phyloP scores from a whole-genome alignment of 2,113 vertebrate species.

The Ifrita kowaldi region DNA sequence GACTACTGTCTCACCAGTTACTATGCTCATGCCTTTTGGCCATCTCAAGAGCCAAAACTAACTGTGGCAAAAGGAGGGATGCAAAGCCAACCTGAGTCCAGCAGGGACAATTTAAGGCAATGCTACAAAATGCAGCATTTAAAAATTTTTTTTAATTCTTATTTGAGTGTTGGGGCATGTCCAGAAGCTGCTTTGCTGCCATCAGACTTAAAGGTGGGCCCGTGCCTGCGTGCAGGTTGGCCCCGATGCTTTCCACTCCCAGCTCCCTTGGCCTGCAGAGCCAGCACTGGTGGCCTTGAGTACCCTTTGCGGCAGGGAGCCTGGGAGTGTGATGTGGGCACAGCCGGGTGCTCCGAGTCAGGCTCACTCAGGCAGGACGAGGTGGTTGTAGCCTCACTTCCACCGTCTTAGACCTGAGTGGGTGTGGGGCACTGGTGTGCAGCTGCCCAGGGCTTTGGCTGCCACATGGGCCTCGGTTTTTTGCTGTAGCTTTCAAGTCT shows the following conservation, averaged over 20 bases:
- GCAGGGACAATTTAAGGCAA: background rate
- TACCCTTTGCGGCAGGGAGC: background rate
- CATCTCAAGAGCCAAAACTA: background rate
- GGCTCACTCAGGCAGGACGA: background rate
- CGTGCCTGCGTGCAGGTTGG: background rate
- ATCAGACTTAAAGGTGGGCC: background rate
- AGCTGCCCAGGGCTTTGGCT: background rate
- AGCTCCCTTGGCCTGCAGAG: background rate
- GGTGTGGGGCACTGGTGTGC: background rate
- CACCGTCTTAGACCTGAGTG: accelerated
- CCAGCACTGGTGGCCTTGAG: background rate
- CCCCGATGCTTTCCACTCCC: accelerated
- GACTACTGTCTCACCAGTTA: background rate
- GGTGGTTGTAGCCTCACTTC: background rate
- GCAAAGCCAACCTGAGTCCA: background rate
- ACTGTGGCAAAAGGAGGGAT: background rate
- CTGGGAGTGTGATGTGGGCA: no score
- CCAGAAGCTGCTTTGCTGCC: background rate
- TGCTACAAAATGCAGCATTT: background rate
- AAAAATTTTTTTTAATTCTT: background rate
- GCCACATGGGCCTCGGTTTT: accelerated
- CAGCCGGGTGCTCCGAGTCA: accelerated
- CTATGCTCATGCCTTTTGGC: background rate
- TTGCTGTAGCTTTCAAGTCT: background rate
- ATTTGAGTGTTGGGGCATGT: background rate